These are phyloP conservation scores for Tympanoctomys barrerae DNA, from an alignment of 2,797 vertebrate species.

Conservation along the genomic window DNA sequence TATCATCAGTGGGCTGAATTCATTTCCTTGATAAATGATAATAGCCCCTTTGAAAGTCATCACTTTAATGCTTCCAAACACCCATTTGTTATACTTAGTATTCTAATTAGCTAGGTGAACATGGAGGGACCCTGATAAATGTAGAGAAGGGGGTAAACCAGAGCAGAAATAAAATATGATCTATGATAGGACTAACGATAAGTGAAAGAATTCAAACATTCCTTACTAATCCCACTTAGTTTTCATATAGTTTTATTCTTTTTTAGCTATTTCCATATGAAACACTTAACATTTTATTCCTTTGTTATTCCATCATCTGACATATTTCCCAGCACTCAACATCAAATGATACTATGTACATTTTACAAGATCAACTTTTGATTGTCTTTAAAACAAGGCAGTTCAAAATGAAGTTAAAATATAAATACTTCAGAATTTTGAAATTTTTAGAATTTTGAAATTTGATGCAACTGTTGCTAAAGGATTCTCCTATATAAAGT, in stretches of 20 bases:
- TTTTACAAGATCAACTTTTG: slow-evolving; percentile 15
- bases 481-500: background rate
- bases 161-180: background rate
- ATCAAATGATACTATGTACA: background rate
- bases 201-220: background rate
- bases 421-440: background rate
- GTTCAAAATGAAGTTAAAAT: slow-evolving; percentile 54
- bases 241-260: background rate
- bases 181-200: background rate
- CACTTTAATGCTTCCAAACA: slow-evolving; percentile 75
- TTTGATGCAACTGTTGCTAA: background rate
- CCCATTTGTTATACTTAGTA: slow-evolving; percentile 78
- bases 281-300: background rate
- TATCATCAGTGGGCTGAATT: slow-evolving; percentile 69
- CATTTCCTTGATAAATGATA: slow-evolving; percentile 80
- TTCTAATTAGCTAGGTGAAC: slow-evolving; percentile 76
- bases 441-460: slow-evolving; percentile 1
- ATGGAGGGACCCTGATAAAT: slow-evolving; percentile 42
- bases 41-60: slow-evolving; percentile 76
- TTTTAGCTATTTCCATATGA: background rate
- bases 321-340: background rate
- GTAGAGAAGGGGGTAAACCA: background rate
- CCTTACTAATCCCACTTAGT: background rate
- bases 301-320: slow-evolving; percentile 17
- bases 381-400: slow-evolving; percentile 13